Base-by-base conservation (phyloP, 2,888 invertebrate species). In the Electrophaes corylata region DNA sequence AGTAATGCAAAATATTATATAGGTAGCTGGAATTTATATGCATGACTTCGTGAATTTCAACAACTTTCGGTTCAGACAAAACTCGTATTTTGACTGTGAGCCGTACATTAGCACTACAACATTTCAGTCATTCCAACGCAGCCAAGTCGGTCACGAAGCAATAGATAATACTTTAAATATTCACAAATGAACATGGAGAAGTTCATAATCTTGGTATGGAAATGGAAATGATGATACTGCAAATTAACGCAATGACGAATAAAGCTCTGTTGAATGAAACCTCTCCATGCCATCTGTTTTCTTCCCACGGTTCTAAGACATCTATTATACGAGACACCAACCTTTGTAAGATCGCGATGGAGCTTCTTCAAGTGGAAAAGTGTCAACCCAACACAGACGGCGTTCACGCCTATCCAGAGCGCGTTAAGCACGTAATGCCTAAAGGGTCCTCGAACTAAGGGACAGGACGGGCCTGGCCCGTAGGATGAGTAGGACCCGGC, bases 361-460 rank as follows among this genome's bases (percentile, higher is more conserved):
- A 98, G 94, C 80, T 95, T 95, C 81, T 95, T 93, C 72, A 98
- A 94, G 84, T 97, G 97, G 87, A 96, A 95, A 64, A 96, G 93
- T 54, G 97, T 97, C 64, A 97, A 92, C 48, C 95, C 93, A 49
- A 97, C 95, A 86, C 97, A 97, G 72, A 97, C 95, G 60, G 96
- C 93, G 86, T 98, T 96, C 74, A 97, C 96, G 67, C 96, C 94
- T 72, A 97, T 97, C 98, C 97, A 98, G 37, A 98, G 93, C 50
- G 96, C 95, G 88, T 97, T 97, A 69, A 98, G 94, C 60, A 98
- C 96, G 86, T 97, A 97, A 92, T 97, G 97, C 65, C 97, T 93
- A 74, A 96, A 96, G 57, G 97, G 96, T 20, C 97, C 97, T 81
- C 97, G 95, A 48, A 96, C 96, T 69, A 97, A 92, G 2, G 97